Base-by-base conservation (phyloP, 2,888 invertebrate species). In the Anoplius nigerrimus region DNA sequence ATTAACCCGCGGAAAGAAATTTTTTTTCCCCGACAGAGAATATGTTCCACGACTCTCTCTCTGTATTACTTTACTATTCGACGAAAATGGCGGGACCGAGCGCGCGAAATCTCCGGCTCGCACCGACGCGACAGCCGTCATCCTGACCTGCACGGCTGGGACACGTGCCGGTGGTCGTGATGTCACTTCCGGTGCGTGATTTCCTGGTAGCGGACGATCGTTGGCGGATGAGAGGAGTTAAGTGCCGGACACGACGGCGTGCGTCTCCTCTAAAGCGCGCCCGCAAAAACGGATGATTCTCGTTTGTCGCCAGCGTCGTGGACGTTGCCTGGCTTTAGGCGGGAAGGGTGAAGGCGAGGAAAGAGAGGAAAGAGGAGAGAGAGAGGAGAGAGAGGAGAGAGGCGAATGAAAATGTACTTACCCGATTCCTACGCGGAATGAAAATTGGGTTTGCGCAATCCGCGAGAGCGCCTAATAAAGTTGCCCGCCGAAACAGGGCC, bases 171-270 rank as follows among this genome's bases (percentile, higher is more conserved):
- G 70, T 22, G 55, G 52, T 51, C n/a, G 45, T 80, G 78, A 78
- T 73, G 75, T 82, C 81, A 81, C 77, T 72, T 83, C 82, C 82
- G 79, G 64, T 71, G 74, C 74, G 70, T 69, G 75, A 82, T 80
- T 81, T 82, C 75, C 81, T 66, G 79, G 72, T 81, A 71, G 76
- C 73, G 74, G 72, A 74, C 66, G 78, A 66, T 60, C 79, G 81
- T 81, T 76, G 76, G 73, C 81, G 76, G 78, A 78, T 78, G 80
- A 74, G 78, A 72, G 63, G 78, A 82, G 74, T 80, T 74, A 78
- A 80, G 70, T 71, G 71, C 51, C 79, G 80, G 79, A 77, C 80
- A 76, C 69, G 57, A 62, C 71, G 68, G 34, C 51, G 62, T 72
- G 54, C 66, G 62, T 64, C 63, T 27, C 60, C 53, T 55, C 56